Base-by-base conservation (phyloP, 2,113 vertebrate genomes). In the Silurus meridionalis region DNA sequence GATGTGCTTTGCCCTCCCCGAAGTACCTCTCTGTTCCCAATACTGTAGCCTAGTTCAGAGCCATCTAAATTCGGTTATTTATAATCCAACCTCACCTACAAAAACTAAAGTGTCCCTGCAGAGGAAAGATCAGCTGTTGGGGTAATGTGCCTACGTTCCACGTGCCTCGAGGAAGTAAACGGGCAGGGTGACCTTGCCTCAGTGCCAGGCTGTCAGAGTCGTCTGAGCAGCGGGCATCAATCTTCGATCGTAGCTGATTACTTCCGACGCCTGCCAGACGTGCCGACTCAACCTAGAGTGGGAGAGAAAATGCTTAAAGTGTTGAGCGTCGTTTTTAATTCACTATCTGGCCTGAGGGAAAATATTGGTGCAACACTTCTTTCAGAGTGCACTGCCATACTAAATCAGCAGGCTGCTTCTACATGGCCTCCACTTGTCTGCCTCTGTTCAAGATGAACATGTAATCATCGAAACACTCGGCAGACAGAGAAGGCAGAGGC, bases 191-290 rank as follows among this genome's bases (percentile, higher is more conserved):
- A 89, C 91, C 84, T 91, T 85, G 86, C 69, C 83, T 88, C 88
- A 37, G 88, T 60, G 0, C 52, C 89, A 86, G 85, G 90, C 91
- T 92, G 91, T 86, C 90, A 48, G 46, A 86, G 87, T 82, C 92
- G 82, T 79, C 87, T 89, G 88, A 90, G 91, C 89, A 83, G 69
- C 23, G 58, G 50, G 58, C 69, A 83, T 82, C 69, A 77, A 57
- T 77, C 77, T 84, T 46, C 46, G 46, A 46, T 69, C 46, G 25
- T 37, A 48, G 21, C 52, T 53, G 67, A 71, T 71, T 71, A 61
- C 75, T 71, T 66, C 28, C 21, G 58, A 57, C 11, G 69, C n/a
- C 69, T 87, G 58, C 1, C 4, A 57, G 63, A 83, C 37, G 11
- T 87, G 64, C 63, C 17, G 86, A 66, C 55, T 87, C 25, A 8